Evolutionary conservation across 2,113 vertebrate genomes (phyloP).

Genomic region (Mustelus asterias): DNA sequence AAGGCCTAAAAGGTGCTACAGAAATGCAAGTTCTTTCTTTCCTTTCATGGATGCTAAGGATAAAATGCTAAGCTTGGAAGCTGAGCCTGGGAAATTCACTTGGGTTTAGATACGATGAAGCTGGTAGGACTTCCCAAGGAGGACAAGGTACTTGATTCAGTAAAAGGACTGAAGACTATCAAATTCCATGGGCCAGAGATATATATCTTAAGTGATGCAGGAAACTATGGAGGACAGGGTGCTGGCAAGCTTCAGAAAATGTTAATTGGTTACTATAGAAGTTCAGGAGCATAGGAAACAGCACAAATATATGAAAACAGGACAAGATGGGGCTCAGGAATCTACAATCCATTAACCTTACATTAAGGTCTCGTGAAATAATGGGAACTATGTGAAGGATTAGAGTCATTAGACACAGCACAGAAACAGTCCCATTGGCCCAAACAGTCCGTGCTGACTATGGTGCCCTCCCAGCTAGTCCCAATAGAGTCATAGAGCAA

Average conservation of each 20-base stretch:
- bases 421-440: too few species aligned
- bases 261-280: too few species aligned
- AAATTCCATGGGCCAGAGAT: not conserved
- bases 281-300: too few species aligned
- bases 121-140: not conserved
- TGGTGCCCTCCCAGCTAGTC: too few species aligned
- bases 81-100: not conserved
- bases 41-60: not conserved
- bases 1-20: not conserved
- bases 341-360: not conserved
- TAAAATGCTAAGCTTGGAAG: not conserved
- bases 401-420: not conserved
- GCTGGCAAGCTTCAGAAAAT: too few species aligned
- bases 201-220: not conserved
- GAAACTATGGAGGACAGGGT: not conserved
- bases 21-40: not conserved
- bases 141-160: not conserved
- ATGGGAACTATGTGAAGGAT: not conserved
- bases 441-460: too few species aligned
- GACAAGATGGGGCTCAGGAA: not conserved
- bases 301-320: too few species aligned
- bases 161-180: not conserved
- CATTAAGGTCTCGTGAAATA: not conserved
- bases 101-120: not conserved
- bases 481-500: too few species aligned